phyloP scores from a whole-genome alignment of 2,797 vertebrate species.

The Pseudotriccus pelzelni region DNA sequence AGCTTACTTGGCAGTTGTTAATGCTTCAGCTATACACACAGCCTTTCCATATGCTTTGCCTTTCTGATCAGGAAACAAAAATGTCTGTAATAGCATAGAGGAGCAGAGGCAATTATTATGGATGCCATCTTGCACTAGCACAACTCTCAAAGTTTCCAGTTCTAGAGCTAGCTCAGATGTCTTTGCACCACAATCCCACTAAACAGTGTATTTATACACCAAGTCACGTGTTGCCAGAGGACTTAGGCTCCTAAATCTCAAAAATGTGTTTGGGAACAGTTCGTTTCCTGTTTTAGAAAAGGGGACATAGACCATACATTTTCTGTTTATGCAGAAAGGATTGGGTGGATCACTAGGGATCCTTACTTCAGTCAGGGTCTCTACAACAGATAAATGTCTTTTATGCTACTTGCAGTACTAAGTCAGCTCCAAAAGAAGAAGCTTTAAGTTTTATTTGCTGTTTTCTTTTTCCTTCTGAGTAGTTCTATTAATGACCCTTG shows the following conservation, averaged over 20 bases:
- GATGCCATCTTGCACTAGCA: background rate
- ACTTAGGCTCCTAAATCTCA: background rate
- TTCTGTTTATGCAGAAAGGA: background rate
- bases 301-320: background rate
- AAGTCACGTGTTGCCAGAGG: background rate
- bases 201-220: background rate
- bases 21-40: background rate
- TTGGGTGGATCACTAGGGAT: background rate
- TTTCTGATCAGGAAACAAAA: background rate
- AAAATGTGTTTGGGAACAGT: background rate
- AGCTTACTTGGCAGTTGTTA: background rate
- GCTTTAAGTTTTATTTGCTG: background rate
- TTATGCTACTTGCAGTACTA: background rate
- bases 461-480: background rate
- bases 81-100: background rate
- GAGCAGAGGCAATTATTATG: background rate
- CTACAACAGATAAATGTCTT: background rate
- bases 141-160: background rate
- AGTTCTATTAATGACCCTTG: background rate
- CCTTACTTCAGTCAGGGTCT: background rate
- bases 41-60: background rate
- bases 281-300: background rate
- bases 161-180: background rate
- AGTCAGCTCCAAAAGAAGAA: background rate
- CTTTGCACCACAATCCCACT: background rate